A percentile compares a stretch with the other conserved stretches of the same genome.
Conservation (phyloP, 1,140 invertebrate genomes). For the Akabosia matsudoensis region DNA sequence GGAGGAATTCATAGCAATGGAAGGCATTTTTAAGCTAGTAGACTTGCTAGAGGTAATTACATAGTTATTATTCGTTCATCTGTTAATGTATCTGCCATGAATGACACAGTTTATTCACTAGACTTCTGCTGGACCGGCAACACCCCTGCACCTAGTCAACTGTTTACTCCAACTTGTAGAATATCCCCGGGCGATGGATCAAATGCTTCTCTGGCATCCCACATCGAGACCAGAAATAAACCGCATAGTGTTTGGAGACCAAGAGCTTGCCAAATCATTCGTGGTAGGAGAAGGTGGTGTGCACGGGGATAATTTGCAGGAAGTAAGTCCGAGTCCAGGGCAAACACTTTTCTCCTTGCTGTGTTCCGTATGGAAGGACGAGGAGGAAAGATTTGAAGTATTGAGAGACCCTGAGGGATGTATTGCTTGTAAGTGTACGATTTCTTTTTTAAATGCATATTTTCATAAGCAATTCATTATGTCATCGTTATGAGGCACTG, state of each 20-base stretch:
- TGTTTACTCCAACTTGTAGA: conserved; percentile 37
- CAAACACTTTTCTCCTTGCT: conserved; percentile 31
- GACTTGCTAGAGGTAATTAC: conserved; percentile 39
- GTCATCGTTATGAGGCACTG: no score
- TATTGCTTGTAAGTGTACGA: conserved; percentile 39
- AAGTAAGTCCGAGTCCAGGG: conserved; percentile 1
- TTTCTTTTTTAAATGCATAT: neutral
- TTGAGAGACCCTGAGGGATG: conserved; percentile 31
- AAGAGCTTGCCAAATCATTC: neutral
- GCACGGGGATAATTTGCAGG: conserved; percentile 25
- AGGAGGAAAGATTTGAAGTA: conserved; percentile 34
- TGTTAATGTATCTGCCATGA: no score
- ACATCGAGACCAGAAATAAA: neutral
- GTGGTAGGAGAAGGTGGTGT: neutral
- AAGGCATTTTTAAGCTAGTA: conserved; percentile 42
- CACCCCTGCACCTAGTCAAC: conserved; percentile 30
- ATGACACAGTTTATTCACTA: no score
- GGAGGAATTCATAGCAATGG: conserved; percentile 36
- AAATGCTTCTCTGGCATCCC: conserved; percentile 39
- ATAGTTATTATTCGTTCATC: no score
- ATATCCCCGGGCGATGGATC: conserved; percentile 41
- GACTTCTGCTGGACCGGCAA: conserved; percentile 34
- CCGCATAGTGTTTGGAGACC: neutral
- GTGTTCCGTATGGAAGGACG: conserved; percentile 39
- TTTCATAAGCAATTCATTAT: neutral